Base-by-base conservation (phyloP, 2,113 vertebrate species). In the Saccopteryx bilineata region DNA sequence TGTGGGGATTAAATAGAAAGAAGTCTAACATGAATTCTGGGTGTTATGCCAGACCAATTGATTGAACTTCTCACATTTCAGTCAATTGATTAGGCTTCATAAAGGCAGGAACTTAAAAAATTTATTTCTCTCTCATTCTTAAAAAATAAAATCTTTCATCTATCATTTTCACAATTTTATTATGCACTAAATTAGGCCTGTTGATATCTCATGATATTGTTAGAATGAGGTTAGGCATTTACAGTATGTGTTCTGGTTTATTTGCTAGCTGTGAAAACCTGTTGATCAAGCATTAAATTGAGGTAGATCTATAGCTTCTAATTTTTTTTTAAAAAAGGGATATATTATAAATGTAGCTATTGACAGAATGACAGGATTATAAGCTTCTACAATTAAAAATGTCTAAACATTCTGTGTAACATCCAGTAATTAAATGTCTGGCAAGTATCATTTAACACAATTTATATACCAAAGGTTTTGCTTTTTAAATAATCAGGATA, bases 321-420 rank as follows among this genome's bases (percentile, higher is more conserved):
- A 71, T 60, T 90, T 60, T 60, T 69, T 21, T 92, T 54, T 90
- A 80, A 96, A 78, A 96, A 86, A 23, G 83, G 52, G 80, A 75
- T n/a, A 96, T 50, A 92, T 68, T 90, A 58, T 84, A 95, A 86
- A 81, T 65, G 88, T 85, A 61, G 46, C 68, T 85, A 8, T 95
- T 97, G 96, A 91, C 58, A 93, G 85, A 58, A 94, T 97, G 96
- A 85, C 76, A 96, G 90, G 46, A 91, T 94, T 98, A 96, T 90
- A 86, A 18, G 8, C 61, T 95, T 96, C 96, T 94, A 86, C 23
- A 92, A 90, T 93, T 80, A 97, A 95, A 97, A 71, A 80, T 95
- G 60, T 84, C 54, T 90, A 85, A 60, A 94, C 61, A 81, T 87
- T 96, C 60, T 96, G 80, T 93, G 54, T 95, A 71, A 89, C 60